Base-by-base conservation (phyloP, 1,140 invertebrate species). In the Bombyx mandarina region DNA sequence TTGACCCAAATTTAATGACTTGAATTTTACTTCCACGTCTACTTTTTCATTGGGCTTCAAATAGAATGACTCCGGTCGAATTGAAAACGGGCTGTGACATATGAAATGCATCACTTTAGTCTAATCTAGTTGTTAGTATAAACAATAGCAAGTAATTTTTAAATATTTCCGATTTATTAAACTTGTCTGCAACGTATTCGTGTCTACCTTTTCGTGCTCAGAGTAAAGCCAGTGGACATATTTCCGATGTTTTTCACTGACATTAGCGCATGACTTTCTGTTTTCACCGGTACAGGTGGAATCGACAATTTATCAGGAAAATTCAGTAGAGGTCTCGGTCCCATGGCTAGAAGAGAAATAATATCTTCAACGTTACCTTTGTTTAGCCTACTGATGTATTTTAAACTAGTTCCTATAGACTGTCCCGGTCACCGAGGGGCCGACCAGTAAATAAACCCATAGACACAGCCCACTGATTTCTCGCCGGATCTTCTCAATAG, bases 1-100 rank as follows among this genome's bases (percentile, higher is more conserved):
- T 48, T 73, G 62, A 44, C 76, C 80, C 43, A 81, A 63, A 56
- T 77, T 69, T 80, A 86, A 82, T 35, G 77, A 82, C 71, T 82
- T 81, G 56, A 83, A 75, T 10, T 52, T 64, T 52, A 83, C 61
- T 65, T 64, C 72, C 8, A 86, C 61, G 44, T 81, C 69, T 53
- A 83, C 61, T 57, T 75, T 77, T 53, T 82, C 63, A 48, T 68
- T 63, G 3, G 75, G 71, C 57, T 68, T 70, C 50, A 86, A 67
- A 58, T 68, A 80, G 1, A 65, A 70, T 22, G 77, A 80, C 62
- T 80, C 79, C 8, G 82, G 82, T 54, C 77, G 63, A 6, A 77
- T 69, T 35, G 74, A 67, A 66, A 84, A 86, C 4, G 82, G 80
- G 49, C 82, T 86, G 60, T 42, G 73, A 75, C 49, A 48, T 42